Base-by-base conservation (phyloP, 2,797 vertebrate genomes). In the Pagetopsis macropterus region DNA sequence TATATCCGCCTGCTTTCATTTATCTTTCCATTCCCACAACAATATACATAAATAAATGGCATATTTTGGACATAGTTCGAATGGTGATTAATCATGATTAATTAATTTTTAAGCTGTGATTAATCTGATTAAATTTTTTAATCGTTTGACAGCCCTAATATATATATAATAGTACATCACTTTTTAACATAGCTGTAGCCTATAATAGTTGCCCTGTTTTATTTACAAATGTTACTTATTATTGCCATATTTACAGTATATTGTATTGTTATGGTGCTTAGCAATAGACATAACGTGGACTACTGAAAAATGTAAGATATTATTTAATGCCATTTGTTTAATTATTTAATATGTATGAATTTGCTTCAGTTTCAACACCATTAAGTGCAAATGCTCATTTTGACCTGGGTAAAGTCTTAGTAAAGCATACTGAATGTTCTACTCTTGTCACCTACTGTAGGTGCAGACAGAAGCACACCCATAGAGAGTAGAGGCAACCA, bases 401-500 rank as follows among this genome's bases (percentile, higher is more conserved):
- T 46, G 48, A 54, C 17, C 12, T 33, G 33, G 4, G 15, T 58
- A 55, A 1, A 1, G 16, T 59, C 3, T 9, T 15, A 41, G 13
- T 54, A n/a, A 71, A 0, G 2, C 10, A 9, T 41, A 37, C 8
- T 33, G 52, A 19, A 17, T 5, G 48, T 50, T 15, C 11, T n/a
- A 3, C 15, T 54, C 19, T 31, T 51, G 4, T 62, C 57, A 61
- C 61, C 31, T n/a, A 21, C 23, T 41, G 33, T 12, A 6, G 17
- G 41, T 57, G 27, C 57, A 49, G 15, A 64, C 8, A 62, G 12
- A 11, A 23, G 12, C 45, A 60, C 41, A 14, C 14, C 11, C 57
- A 17, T 2, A 62, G 17, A 57, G 7, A 70, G 37, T 23, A 70
- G 11, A 72, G 16, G 0, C 3, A 8, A 40, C 21, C 72, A 83